Evolutionary conservation across 2,888 invertebrate genomes (phyloP).

Genomic region (Philaethria dido): DNA sequence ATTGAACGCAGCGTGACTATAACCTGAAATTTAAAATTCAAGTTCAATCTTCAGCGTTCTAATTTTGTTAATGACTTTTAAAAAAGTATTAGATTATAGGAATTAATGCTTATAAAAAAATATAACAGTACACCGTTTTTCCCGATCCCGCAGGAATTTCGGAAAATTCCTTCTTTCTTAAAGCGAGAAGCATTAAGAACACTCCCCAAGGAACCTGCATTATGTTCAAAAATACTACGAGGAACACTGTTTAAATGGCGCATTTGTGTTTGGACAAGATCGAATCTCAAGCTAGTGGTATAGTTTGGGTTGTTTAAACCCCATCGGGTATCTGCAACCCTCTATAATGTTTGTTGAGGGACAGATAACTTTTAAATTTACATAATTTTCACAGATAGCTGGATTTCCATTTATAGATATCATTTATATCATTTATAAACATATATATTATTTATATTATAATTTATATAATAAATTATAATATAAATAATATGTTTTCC

Average conservation of each 20-base stretch:
- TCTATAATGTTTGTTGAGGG: constrained; percentile 21
- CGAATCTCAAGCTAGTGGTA: constrained; percentile 9
- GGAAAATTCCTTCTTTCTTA: neutral
- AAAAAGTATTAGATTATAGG: neutral
- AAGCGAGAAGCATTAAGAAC: too few relatives aligned
- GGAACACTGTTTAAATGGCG: neutral
- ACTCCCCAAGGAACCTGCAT: neutral
- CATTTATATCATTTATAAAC: too few relatives aligned
- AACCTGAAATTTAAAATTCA: too few relatives aligned
- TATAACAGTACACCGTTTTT: neutral
- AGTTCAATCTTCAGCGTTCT: too few relatives aligned
- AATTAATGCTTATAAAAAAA: too few relatives aligned
- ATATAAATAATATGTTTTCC: too few relatives aligned
- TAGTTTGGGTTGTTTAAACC: constrained; percentile 15
- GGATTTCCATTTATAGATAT: neutral
- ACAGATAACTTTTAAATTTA: constrained; percentile 26
- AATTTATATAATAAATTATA: too few relatives aligned
- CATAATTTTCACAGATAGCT: constrained; percentile 25
- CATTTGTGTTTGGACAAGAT: constrained; percentile 9
- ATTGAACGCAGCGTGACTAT: too few relatives aligned
- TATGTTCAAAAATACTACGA: neutral
- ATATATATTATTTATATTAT: too few relatives aligned
- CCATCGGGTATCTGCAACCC: constrained; percentile 23
- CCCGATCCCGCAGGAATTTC: neutral
- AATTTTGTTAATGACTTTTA: too few relatives aligned